Evolutionary conservation across 1,140 invertebrate species (phyloP).

Genomic region (Drosophila oshimai): DNA sequence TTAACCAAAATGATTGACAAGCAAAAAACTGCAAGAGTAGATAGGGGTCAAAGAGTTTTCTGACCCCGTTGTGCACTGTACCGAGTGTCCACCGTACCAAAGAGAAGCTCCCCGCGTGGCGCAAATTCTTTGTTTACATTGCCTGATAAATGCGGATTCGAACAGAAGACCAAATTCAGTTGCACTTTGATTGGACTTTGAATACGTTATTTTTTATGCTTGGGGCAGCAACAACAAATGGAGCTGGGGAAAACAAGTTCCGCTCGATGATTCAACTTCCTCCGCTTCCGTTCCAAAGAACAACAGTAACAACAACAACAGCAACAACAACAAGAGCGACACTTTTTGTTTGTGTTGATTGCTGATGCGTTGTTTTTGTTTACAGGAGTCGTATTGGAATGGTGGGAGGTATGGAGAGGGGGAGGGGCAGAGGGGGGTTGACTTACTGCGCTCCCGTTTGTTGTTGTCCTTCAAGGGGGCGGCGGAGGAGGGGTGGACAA

Average conservation of each 20-base stretch:
- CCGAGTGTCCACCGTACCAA: neutral
- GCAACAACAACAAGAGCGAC: neutral
- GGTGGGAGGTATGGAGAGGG: neutral
- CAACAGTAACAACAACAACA: neutral
- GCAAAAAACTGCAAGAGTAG: no score
- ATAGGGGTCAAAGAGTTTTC: no score
- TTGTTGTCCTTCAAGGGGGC: slow-evolving; percentile 1
- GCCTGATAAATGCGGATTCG: slow-evolving; percentile 36
- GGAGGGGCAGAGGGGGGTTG: neutral
- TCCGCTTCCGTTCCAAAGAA: slow-evolving; percentile 28
- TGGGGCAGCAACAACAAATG: slow-evolving; percentile 30
- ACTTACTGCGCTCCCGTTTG: slow-evolving; percentile 26
- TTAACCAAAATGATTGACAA: no score
- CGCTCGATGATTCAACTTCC: slow-evolving; percentile 73
- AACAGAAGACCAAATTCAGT: slow-evolving; percentile 14
- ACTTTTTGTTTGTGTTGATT: slow-evolving; percentile 47
- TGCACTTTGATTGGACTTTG: slow-evolving; percentile 30
- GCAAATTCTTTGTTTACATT: slow-evolving; percentile 71
- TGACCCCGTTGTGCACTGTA: no score
- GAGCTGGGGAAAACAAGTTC: slow-evolving; percentile 64
- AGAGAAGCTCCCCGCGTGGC: slow-evolving; percentile 5
- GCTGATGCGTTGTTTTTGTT: slow-evolving; percentile 48
- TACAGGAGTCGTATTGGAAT: slow-evolving; percentile 37
- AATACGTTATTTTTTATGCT: slow-evolving; percentile 40
- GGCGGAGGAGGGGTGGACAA: neutral